phyloP scores from a whole-genome alignment of 1,140 invertebrate genomes.

The Phocides pigmalion region DNA sequence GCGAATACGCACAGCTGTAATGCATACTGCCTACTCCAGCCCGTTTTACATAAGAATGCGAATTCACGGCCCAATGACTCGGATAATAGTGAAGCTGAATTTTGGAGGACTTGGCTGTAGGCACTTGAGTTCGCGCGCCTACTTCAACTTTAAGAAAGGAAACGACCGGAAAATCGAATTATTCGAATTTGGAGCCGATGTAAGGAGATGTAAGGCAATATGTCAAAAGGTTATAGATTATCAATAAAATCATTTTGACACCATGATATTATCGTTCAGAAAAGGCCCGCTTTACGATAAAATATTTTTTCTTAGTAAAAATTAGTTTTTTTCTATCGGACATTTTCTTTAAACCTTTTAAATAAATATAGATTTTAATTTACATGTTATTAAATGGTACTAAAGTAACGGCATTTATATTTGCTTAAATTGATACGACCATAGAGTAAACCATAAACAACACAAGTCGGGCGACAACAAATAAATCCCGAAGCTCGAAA shows the following conservation, averaged over 20 bases:
- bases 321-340: too few relatives aligned
- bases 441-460: neutral
- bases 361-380: too few relatives aligned
- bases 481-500: constrained; percentile 19
- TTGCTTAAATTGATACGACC: neutral
- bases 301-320: too few relatives aligned
- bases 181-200: constrained; percentile 40
- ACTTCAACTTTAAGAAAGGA: constrained; percentile 49
- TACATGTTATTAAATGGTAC: too few relatives aligned
- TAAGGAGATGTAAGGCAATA: constrained; percentile 48
- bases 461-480: constrained; percentile 11
- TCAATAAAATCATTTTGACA: constrained; percentile 18
- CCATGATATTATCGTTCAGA: constrained; percentile 2
- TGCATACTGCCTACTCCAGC: constrained; percentile 45
- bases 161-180: constrained; percentile 63
- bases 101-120: constrained; percentile 48
- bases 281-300: constrained; percentile 3
- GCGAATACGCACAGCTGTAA: constrained; percentile 55
- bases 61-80: constrained; percentile 66
- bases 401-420: too few relatives aligned
- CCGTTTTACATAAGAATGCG: constrained; percentile 73
- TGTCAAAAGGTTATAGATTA: constrained; percentile 46
- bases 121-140: constrained; percentile 36
- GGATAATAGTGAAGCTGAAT: constrained; percentile 70
- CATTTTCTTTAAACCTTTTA: too few relatives aligned